A percentile compares a stretch with the other conserved stretches of the same genome.
Evolutionary conservation across 2,113 vertebrate genomes (phyloP).

Genomic region (Zapornia atra): DNA sequence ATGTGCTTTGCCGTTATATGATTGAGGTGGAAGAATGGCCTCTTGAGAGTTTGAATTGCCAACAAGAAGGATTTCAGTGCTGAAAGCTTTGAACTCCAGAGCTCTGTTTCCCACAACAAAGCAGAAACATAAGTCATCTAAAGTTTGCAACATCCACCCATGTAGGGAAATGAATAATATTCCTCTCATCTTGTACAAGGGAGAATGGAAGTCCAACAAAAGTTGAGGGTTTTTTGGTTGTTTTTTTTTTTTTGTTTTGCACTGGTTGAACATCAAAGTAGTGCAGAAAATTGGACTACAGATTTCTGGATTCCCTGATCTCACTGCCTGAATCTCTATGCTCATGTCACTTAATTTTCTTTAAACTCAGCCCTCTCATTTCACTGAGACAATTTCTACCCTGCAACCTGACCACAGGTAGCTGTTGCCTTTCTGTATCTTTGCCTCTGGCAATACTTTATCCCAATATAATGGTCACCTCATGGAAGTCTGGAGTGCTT

Average conservation of each 20-base stretch:
- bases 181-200: not conserved
- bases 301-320: slow-evolving; percentile 10
- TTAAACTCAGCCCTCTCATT: not conserved
- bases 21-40: not conserved
- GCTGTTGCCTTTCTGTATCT: not conserved
- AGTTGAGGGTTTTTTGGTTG: not conserved
- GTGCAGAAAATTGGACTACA: slow-evolving; percentile 14
- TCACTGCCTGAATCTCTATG: not conserved
- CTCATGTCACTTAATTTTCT: not conserved
- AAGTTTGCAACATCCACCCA: not conserved
- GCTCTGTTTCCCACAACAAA: slow-evolving; percentile 14
- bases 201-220: not conserved
- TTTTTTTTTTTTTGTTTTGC: not conserved
- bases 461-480: not conserved
- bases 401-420: not conserved
- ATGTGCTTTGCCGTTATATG: not conserved
- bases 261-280: not conserved
- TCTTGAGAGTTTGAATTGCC: slow-evolving; percentile 30
- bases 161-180: not conserved
- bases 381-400: not conserved
- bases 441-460: not conserved
- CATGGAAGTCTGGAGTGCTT: not conserved
- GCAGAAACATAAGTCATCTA: slow-evolving; percentile 18
- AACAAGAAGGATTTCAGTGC: slow-evolving; percentile 39
- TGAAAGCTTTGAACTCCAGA: slow-evolving; percentile 53